Base-by-base conservation (phyloP, 2,797 vertebrate genomes). In the Platyrinchus mystaceus region DNA sequence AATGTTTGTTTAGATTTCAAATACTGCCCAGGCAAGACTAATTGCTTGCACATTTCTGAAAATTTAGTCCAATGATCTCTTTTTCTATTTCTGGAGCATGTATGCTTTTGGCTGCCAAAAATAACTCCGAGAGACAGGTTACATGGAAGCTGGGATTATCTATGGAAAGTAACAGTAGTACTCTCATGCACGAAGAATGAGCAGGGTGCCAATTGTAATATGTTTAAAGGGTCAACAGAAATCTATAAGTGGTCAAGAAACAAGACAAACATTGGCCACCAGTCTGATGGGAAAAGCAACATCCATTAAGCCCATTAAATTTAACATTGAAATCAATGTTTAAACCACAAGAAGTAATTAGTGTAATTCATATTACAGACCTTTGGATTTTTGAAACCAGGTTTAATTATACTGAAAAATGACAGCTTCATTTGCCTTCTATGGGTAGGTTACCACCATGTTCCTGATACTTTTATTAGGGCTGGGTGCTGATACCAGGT, bases 261-360 rank as follows among this genome's bases (percentile, higher is more conserved):
- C 98, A 98, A 98, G 98, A 98, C 98, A 98, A 98, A 98, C 98
- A 98, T 98, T 83, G 97, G 98, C 98, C 97, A 97, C 98, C 97
- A 97, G 97, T 98, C 98, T 98, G 98, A 99, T 98, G 98, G 98
- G 98, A 98, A 98, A 97, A 98, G 98, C 98, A 98, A 97, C 97
- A 97, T 99, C 99, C 99, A 99, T 99, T 99, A 99, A 99, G 98
- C 98, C 98, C 98, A 99, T 99, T 99, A 98, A 99, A 99, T 98
- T 98, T 98, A 98, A 98, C 97, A 97, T 95, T 97, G 96, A 98
- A 99, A 99, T 99, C 99, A 98, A 99, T 99, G 98, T 97, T 98
- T 97, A 98, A 99, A 98, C 98, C 98, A 98, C 98, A 98, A 98
- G 98, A 98, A 98, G 97, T 98, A 97, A 98, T 98, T 98, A 98